Base-by-base conservation (phyloP, 1,140 invertebrate species). In the Latrodectus geometricus region DNA sequence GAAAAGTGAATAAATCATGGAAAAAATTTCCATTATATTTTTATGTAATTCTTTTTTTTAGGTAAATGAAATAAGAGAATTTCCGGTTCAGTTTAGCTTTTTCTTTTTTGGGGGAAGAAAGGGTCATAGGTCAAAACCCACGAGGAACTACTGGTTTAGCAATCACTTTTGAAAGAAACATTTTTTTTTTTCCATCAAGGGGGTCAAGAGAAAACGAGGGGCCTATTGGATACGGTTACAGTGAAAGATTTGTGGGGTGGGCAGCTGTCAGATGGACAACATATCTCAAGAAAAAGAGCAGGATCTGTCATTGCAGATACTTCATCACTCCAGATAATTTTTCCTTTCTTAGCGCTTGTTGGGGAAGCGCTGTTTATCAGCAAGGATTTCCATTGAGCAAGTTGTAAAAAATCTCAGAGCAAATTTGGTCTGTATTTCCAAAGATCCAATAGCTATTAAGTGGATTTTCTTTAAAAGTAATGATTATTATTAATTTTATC, bases 311-410 rank as follows among this genome's bases (percentile, higher is more conserved):
- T 68, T 54, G 66, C 54, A 21, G 79, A 81, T 81, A 81, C 79
- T 81, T 81, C 65, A 81, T 81, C 79, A 81, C 69, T 81, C 79
- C 61, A 72, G 79, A 81, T 81, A 81, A 81, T 81, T 81, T 81
- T 17, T 61, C 54, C 54, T 61, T 61, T 49, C 79, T 81, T 65
- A n/a, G 21, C n/a, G 79, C 79, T 81, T 70, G 49, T 72, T 81
- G 79, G 68, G 66, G 9, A 81, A 14, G 66, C 77, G 35, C 77
- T 50, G 77, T 79, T 79, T 69, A 79, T 79, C 77, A 79, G 8
- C 68, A 15, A 20, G 77, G 15, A 9, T 61, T 9, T 77, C 49
- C 65, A 21, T 20, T 20, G 69, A 61, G 54, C 17, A 17, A 61
- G 54, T 8, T 61, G 17, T 17, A 61, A 61, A 17, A n/a, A 35